Percentiles rank a stretch among this genome's conserved stretches.
Conservation (phyloP, 2,888 invertebrate species). For the Spilosoma lubricipeda region DNA sequence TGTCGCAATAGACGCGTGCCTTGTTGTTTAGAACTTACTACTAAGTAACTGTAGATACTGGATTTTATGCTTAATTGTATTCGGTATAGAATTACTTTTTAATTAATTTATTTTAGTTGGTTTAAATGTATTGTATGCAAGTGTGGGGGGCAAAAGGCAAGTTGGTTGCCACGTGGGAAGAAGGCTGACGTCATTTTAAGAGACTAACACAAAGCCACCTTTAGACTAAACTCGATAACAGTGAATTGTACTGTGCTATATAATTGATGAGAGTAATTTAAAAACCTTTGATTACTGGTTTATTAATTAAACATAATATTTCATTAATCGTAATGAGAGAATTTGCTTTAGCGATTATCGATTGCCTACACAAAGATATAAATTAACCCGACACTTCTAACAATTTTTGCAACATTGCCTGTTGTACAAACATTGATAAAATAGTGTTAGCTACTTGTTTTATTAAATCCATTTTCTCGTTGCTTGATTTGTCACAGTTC, state of each 20-base stretch:
- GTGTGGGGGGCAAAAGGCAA: constrained; percentile 41
- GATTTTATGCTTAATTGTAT: constrained; percentile 56
- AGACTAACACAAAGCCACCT: constrained; percentile 50
- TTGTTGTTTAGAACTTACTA: constrained; percentile 55
- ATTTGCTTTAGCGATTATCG: too few species aligned
- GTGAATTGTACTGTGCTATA: constrained; percentile 26
- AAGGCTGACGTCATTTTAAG: constrained; percentile 68
- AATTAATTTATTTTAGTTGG: constrained; percentile 28
- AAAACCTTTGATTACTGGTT: neutral
- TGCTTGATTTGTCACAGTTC: neutral
- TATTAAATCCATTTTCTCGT: neutral
- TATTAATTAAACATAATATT: neutral
- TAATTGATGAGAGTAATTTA: constrained; percentile 25
- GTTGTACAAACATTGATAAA: neutral
- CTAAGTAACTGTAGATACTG: constrained; percentile 30
- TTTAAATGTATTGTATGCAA: constrained; percentile 52
- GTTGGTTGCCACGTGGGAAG: constrained; percentile 67
- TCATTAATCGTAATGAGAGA: neutral
- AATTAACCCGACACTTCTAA: too few species aligned
- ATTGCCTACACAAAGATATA: too few species aligned
- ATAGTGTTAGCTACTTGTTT: neutral
- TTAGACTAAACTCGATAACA: constrained; percentile 33
- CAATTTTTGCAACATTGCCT: too few species aligned
- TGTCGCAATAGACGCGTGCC: constrained; percentile 82
- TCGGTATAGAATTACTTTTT: constrained; percentile 43